Conservation (phyloP, 2,888 invertebrate genomes). For the Drosophila fungiperda region DNA sequence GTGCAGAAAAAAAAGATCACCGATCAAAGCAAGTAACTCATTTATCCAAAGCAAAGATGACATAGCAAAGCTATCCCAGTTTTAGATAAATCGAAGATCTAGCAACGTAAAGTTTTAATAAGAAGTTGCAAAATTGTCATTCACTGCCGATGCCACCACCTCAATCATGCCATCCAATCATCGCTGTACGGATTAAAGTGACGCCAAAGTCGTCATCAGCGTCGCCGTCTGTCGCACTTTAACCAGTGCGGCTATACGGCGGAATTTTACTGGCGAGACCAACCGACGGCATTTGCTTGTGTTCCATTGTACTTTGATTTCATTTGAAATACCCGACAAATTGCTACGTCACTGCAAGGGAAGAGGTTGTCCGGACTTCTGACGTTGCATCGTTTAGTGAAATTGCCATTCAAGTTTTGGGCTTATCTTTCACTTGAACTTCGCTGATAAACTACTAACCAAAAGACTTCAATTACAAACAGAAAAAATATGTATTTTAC, state of each 20-base stretch:
- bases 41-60: neutral
- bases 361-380: conserved; percentile 6
- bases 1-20: neutral
- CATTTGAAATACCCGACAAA: conserved; percentile 38
- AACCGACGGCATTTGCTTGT: conserved; percentile 36
- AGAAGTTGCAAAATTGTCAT: conserved; percentile 39
- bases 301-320: conserved; percentile 54
- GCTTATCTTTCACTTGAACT: conserved; percentile 39
- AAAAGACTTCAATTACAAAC: neutral
- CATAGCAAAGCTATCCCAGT: neutral
- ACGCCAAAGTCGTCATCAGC: conserved; percentile 1
- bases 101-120: neutral
- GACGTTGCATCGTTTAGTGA: conserved; percentile 38
- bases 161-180: conserved; percentile 44
- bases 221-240: conserved; percentile 50
- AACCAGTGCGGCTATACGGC: conserved; percentile 58
- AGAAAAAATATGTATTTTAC: neutral
- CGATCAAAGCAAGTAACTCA: neutral
- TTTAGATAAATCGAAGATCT: neutral
- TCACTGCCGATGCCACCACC: conserved; percentile 40
- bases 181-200: conserved; percentile 14
- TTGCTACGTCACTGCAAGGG: conserved; percentile 35
- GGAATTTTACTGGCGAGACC: conserved; percentile 80
- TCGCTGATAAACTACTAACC: neutral
- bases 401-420: conserved; percentile 38